phyloP scores from a whole-genome alignment of 2,888 invertebrate genomes.

The Leucania comma region DNA sequence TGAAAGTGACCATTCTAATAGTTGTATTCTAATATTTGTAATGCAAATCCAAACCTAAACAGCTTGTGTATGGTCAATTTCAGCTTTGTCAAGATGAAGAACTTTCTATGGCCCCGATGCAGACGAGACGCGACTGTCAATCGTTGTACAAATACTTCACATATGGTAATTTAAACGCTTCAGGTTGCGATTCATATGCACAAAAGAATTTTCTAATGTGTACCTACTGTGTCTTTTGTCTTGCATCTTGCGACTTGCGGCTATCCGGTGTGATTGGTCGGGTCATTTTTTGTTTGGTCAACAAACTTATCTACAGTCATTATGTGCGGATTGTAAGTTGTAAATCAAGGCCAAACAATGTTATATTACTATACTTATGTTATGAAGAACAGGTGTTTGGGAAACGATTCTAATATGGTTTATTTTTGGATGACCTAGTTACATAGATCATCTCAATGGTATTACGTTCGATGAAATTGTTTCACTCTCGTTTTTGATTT shows the following conservation, averaged over 20 bases:
- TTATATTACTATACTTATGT: slow-evolving; percentile 71
- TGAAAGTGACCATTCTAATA: slow-evolving; percentile 74
- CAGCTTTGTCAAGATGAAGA: slow-evolving; percentile 81
- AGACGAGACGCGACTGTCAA: slow-evolving; percentile 79
- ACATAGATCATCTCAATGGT: slow-evolving; percentile 34
- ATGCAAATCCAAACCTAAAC: slow-evolving; percentile 82
- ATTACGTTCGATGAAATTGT: slow-evolving; percentile 36
- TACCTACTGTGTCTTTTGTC: slow-evolving; percentile 55
- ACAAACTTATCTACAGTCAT: slow-evolving; percentile 64
- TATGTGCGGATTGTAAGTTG: slow-evolving; percentile 66
- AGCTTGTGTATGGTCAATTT: slow-evolving; percentile 81
- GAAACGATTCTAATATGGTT: slow-evolving; percentile 65
- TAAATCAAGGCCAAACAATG: slow-evolving; percentile 78
- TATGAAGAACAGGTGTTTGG: slow-evolving; percentile 69
- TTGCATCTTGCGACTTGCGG: slow-evolving; percentile 39
- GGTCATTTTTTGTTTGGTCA: slow-evolving; percentile 62
- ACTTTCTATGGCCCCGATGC: slow-evolving; percentile 86
- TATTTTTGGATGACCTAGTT: slow-evolving; percentile 69
- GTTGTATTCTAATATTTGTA: slow-evolving; percentile 76
- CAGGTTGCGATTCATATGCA: slow-evolving; percentile 67
- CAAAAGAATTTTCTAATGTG: slow-evolving; percentile 71
- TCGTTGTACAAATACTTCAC: slow-evolving; percentile 78
- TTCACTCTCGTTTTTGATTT: slow-evolving; percentile 41
- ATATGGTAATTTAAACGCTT: slow-evolving; percentile 77
- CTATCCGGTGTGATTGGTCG: slow-evolving; percentile 39